Evolutionary conservation across 2,113 vertebrate genomes (phyloP), one percentile per base, ranked within the genome.

Genomic region (Nannospalax galili): DNA sequence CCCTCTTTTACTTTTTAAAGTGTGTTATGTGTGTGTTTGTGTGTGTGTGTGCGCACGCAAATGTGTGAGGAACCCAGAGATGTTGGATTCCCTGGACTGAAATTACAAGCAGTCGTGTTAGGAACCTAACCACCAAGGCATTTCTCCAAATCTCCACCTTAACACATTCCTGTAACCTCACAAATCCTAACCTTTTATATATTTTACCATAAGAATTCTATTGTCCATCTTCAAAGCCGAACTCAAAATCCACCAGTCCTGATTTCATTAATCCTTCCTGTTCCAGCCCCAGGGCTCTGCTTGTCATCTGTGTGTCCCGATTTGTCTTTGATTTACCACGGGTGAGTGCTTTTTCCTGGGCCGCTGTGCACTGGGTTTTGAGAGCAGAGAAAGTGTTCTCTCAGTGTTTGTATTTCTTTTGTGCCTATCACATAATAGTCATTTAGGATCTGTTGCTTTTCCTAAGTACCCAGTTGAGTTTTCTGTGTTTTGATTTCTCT

Each of bases 401-500:
- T 88, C 30, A 75, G 87, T 82, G 1, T 87, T 32, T 32, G 30
- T 84, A 30, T 93, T 81, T 95, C 37, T 92, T 90, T 93, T 58
- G 19, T 67, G 60, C 24, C 12, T 90, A 0, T 74, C 52, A 69
- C 3, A 20, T 84, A 88, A 90, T 5, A 79, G 60, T 28, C 17
- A 90, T 7, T 40, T 77, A 32, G 24, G 30, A 48, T 30, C 79
- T 96, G 19, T 89, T 79, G 1, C 64, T 93, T 62, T 8, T 90
- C 75, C 91, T 96, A 95, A 95, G 37, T 82, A 77, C 5, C 16
- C 32, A 60, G 72, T 79, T 93, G 78, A 24, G 15, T 91, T 87
- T 94, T 87, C 72, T 92, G 14, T 58, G 72, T 92, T 52, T 35
- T 87, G 73, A 77, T 89, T 93, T 95, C 42, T 96, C 45, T 92